Evolutionary conservation across 2,113 vertebrate genomes (phyloP).

Genomic region (Solea senegalensis): DNA sequence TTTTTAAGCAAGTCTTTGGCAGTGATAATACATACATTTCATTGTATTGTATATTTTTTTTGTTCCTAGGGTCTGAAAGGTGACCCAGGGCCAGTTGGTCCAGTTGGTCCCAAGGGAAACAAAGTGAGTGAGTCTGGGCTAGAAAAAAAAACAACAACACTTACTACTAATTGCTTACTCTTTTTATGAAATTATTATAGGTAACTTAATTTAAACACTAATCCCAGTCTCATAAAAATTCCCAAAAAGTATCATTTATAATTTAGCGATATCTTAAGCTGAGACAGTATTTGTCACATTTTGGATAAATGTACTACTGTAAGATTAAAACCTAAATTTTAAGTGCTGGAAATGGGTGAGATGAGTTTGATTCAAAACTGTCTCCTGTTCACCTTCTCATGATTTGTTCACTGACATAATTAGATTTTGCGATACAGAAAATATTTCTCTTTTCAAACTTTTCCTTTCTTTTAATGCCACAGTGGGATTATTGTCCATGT

Average conservation of each 20-base stretch:
- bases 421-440: slow-evolving; percentile 42
- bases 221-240: too few relatives aligned
- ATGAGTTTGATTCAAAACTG: slow-evolving; percentile 30
- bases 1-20: slow-evolving; percentile 4
- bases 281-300: too few relatives aligned
- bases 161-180: not conserved
- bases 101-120: slow-evolving; percentile 85
- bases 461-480: slow-evolving; percentile 46
- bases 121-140: slow-evolving; percentile 82
- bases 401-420: slow-evolving; percentile 42
- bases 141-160: not conserved
- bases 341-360: slow-evolving; percentile 6
- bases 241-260: too few relatives aligned
- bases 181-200: too few relatives aligned
- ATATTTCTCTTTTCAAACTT: slow-evolving; percentile 49
- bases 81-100: slow-evolving; percentile 84
- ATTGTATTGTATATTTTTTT: slow-evolving; percentile 41
- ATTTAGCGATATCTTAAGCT: too few relatives aligned
- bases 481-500: slow-evolving; percentile 58
- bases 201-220: too few relatives aligned
- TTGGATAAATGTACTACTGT: too few relatives aligned
- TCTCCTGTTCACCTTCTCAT: slow-evolving; percentile 30
- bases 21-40: slow-evolving; percentile 20
- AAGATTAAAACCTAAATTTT: not conserved
- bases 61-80: slow-evolving; percentile 86